These are phyloP conservation scores for Rhagonycha fulva DNA, from an alignment of 2,888 invertebrate genomes.

Conservation along the genomic window DNA sequence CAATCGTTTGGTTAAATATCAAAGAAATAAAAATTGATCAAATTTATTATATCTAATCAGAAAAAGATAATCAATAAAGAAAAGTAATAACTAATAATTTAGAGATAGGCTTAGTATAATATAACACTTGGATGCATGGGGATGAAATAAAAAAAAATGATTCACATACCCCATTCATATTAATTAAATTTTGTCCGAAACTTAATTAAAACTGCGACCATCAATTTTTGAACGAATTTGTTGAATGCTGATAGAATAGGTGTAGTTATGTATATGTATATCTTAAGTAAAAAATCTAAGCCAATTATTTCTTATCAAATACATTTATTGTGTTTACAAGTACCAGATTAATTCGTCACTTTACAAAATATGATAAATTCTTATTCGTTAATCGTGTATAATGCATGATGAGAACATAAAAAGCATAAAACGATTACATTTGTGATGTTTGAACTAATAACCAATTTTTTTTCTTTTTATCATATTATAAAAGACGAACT, in stretches of 20 bases:
- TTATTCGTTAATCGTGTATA: not conserved
- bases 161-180: not conserved
- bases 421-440: not conserved
- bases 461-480: not conserved
- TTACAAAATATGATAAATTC: not conserved
- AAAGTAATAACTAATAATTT: no score
- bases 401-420: not conserved
- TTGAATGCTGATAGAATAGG: not conserved
- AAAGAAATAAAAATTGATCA: no score
- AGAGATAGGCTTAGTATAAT: no score
- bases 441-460: not conserved
- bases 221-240: not conserved
- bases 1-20: no score
- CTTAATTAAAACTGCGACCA: not conserved
- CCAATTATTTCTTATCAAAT: not conserved
- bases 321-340: not conserved
- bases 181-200: not conserved
- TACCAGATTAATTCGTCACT: not conserved
- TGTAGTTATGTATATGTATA: not conserved
- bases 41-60: no score
- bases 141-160: not conserved
- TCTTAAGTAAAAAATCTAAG: not conserved
- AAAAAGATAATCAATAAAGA: no score
- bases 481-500: not conserved
- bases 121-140: not conserved